Base-by-base conservation (phyloP, 1,140 invertebrate species). In the Agrilus planipennis region DNA sequence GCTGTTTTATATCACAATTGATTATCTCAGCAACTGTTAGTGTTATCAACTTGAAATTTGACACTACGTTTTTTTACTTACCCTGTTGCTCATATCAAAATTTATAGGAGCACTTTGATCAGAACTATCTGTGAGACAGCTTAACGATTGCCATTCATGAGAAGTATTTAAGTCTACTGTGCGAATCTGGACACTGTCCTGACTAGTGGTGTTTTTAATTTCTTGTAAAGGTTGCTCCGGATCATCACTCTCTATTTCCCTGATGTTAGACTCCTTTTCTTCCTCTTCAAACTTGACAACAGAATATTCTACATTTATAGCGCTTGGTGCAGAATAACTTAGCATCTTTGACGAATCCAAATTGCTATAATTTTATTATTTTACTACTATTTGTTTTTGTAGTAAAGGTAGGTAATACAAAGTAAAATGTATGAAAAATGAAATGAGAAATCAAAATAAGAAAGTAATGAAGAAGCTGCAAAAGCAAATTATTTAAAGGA, bases 1-100 rank as follows among this genome's bases (percentile, higher is more conserved):
- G n/a, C n/a, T n/a, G n/a, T n/a, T n/a, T n/a, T n/a, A n/a, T n/a
- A n/a, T n/a, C n/a, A n/a, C n/a, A n/a, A n/a, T n/a, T n/a, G n/a
- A n/a, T n/a, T n/a, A n/a, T n/a, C n/a, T n/a, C n/a, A n/a, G n/a
- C n/a, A n/a, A n/a, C n/a, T n/a, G n/a, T n/a, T n/a, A n/a, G n/a
- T n/a, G n/a, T n/a, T n/a, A n/a, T n/a, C n/a, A n/a, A n/a, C n/a
- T n/a, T n/a, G n/a, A n/a, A n/a, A n/a, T n/a, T n/a, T n/a, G n/a
- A n/a, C n/a, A n/a, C n/a, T 25, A 6, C 22, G 22, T 25, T 25
- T 25, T 11, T 6, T 21, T 4, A 44, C 67, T 70, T 60, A 89
- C 85, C 59, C 88, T 72, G 63, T 95, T 96, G 6, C 84, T 87
- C 73, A 91, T 81, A 58, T 92, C 88, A 58, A 92, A 91, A 60